Evolutionary conservation across 2,888 invertebrate genomes (phyloP).

Genomic region (Lithosia quadra): DNA sequence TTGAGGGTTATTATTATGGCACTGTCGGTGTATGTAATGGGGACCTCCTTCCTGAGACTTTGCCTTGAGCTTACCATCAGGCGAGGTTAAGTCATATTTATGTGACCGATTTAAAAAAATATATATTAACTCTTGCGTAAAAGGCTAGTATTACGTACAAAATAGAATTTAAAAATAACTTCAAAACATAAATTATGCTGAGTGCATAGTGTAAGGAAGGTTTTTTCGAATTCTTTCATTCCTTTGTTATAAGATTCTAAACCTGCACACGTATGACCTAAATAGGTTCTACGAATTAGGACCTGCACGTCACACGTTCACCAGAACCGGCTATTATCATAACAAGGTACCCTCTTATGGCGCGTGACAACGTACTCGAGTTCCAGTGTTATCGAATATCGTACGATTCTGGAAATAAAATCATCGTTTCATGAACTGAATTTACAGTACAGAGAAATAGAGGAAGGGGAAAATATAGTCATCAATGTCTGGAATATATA

Average conservation of each 20-base stretch:
- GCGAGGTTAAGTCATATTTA: no score
- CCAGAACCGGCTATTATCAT: slow-evolving; percentile 47
- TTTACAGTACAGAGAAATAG: neutral
- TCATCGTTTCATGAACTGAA: slow-evolving; percentile 30
- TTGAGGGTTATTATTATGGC: no score
- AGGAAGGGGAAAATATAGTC: neutral
- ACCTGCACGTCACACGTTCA: slow-evolving; percentile 32
- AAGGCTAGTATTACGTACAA: no score
- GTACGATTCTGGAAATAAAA: slow-evolving; percentile 35
- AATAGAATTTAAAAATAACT: neutral
- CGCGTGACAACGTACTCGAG: slow-evolving; percentile 44
- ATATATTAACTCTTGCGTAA: no score
- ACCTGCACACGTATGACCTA: slow-evolving; percentile 12
- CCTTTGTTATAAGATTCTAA: neutral
- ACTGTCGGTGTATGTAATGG: no score
- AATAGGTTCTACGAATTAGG: slow-evolving; percentile 3
- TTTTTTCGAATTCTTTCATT: neutral
- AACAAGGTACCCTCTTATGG: slow-evolving; percentile 47
- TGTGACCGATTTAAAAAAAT: no score
- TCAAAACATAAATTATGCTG: no score
- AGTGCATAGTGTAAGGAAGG: no score
- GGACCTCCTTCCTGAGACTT: no score
- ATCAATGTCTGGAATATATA: neutral
- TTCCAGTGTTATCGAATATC: slow-evolving; percentile 42
- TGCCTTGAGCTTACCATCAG: no score